Percentiles rank a stretch among this genome's conserved stretches.
These are phyloP conservation scores for Noctua pronuba DNA, from an alignment of 2,888 invertebrate genomes.

Conservation along the genomic window DNA sequence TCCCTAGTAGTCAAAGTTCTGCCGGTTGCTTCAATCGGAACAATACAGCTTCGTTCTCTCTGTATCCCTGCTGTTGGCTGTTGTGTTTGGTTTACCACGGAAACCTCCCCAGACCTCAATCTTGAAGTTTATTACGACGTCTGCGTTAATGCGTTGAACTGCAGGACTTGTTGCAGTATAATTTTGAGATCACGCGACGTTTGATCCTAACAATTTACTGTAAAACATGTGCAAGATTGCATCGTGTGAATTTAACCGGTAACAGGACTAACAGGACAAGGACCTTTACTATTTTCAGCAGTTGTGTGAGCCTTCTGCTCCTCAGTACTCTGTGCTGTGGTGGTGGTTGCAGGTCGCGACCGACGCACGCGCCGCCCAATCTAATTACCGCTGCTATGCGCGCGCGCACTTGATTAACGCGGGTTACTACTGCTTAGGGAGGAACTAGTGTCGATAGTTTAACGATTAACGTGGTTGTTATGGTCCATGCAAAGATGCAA, in stretches of 20 bases:
- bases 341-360: constrained; percentile 61
- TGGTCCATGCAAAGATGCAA: background rate
- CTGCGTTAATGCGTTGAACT: background rate
- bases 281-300: fast-evolving
- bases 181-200: no score
- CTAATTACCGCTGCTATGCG: constrained; percentile 72
- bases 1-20: background rate
- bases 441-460: constrained; percentile 40
- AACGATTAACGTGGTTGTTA: background rate
- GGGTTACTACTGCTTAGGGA: constrained; percentile 48
- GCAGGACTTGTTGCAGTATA: background rate
- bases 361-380: constrained; percentile 75
- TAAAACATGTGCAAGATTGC: background rate
- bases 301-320: constrained; percentile 16
- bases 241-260: background rate
- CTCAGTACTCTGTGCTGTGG: background rate
- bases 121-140: background rate
- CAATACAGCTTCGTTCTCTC: background rate
- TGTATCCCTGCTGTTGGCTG: background rate
- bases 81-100: no score
- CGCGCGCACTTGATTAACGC: constrained; percentile 66
- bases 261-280: background rate
- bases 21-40: background rate
- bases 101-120: background rate
- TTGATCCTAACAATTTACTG: background rate